Evolutionary conservation across 2,113 vertebrate genomes (phyloP).

Genomic region (Oryzias curvinotus): DNA sequence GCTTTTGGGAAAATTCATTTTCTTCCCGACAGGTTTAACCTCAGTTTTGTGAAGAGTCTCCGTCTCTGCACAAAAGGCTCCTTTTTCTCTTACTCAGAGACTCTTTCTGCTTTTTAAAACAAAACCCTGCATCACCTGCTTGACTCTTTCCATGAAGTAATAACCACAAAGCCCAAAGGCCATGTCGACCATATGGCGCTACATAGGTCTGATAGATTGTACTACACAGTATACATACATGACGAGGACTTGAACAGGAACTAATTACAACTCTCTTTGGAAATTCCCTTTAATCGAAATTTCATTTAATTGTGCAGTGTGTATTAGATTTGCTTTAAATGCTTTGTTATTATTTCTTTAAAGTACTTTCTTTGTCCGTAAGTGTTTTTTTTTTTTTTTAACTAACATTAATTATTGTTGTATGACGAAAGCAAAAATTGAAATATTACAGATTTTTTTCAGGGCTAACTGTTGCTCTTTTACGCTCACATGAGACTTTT

Average conservation of each 20-base stretch:
- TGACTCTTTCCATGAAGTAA: slow-evolving; percentile 47
- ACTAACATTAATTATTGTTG: slow-evolving; percentile 34
- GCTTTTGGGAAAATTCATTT: neutral
- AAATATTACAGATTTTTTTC: slow-evolving; percentile 8
- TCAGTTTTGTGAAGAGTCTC: slow-evolving; percentile 2
- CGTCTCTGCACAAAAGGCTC: neutral
- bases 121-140: slow-evolving; percentile 57
- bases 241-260: slow-evolving; percentile 48
- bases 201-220: slow-evolving; percentile 54
- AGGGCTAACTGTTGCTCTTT: slow-evolving; percentile 7
- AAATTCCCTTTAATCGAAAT: slow-evolving; percentile 55
- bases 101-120: slow-evolving; percentile 10
- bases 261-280: slow-evolving; percentile 60
- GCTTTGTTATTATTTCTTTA: slow-evolving; percentile 28
- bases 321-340: slow-evolving; percentile 33
- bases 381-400: slow-evolving; percentile 6
- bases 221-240: slow-evolving; percentile 51
- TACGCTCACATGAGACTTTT: neutral
- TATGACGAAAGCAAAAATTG: slow-evolving; percentile 15
- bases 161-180: slow-evolving; percentile 61
- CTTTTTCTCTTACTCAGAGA: neutral
- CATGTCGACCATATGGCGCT: slow-evolving; percentile 65
- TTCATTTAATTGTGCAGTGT: slow-evolving; percentile 50
- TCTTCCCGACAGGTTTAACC: slow-evolving; percentile 5
- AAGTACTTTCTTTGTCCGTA: slow-evolving; percentile 19